Evolutionary conservation across 2,797 vertebrate genomes (phyloP).

Genomic region (Diplodus puntazzo): DNA sequence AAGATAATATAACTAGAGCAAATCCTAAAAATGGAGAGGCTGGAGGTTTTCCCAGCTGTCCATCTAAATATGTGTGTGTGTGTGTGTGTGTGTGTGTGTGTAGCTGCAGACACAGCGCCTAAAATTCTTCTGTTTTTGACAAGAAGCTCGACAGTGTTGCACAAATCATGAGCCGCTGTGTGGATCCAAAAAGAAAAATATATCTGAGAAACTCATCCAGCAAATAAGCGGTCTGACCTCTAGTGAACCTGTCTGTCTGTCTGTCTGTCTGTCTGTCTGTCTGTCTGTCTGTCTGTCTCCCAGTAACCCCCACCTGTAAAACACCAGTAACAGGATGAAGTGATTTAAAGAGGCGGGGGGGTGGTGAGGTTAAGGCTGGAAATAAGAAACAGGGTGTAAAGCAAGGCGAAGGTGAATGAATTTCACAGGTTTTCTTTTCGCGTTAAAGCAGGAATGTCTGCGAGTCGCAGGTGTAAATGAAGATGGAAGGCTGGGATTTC

Average conservation of each 20-base stretch:
- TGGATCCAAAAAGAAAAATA: slow-evolving; percentile 4
- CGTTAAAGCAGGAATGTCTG: slow-evolving; percentile 26
- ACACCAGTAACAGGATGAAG: slow-evolving; percentile 45
- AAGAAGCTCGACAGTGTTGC: neutral
- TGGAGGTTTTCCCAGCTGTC: neutral
- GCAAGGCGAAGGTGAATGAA: slow-evolving; percentile 26
- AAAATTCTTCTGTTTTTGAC: neutral
- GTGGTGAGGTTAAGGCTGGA: slow-evolving; percentile 19
- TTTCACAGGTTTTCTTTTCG: slow-evolving; percentile 48
- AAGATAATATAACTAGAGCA: neutral
- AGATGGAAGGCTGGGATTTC: slow-evolving; percentile 64
- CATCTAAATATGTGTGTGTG: neutral
- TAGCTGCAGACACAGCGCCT: neutral
- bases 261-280: slow-evolving; percentile 47
- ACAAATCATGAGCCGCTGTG: neutral
- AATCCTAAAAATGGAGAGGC: neutral
- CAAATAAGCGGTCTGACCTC: neutral
- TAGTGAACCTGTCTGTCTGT: slow-evolving; percentile 54
- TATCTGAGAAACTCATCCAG: slow-evolving; percentile 24
- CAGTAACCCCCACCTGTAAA: slow-evolving; percentile 63
- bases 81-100: too few species aligned
- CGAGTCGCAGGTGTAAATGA: slow-evolving; percentile 61
- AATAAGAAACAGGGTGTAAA: slow-evolving; percentile 42
- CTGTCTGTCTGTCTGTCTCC: slow-evolving; percentile 40
- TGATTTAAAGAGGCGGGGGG: slow-evolving; percentile 5